Conservation (phyloP, 2,888 invertebrate species). For the Dasypogon diadema region DNA sequence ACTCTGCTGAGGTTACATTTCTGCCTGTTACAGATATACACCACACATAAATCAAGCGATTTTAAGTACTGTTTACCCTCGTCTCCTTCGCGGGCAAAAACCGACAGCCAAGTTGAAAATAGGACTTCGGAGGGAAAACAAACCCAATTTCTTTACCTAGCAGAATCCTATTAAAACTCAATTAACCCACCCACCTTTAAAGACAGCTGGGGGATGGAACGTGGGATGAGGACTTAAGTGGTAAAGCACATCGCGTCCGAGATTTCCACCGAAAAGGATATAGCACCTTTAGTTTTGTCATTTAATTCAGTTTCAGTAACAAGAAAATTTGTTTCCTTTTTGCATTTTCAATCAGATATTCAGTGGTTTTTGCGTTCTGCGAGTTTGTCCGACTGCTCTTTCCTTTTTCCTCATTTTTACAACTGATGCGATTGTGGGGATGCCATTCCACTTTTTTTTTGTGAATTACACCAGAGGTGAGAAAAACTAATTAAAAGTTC, state of each 20-base stretch:
- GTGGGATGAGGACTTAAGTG: constrained; percentile 59
- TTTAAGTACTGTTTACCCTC: constrained; percentile 11
- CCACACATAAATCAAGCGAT: constrained; percentile 40
- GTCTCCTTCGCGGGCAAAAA: neutral
- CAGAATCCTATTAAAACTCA: constrained; percentile 57
- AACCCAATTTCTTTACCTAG: constrained; percentile 51
- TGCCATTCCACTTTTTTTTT: neutral
- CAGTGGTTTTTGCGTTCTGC: constrained; percentile 2
- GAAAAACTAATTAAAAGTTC: constrained; percentile 69
- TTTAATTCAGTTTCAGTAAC: constrained; percentile 49
- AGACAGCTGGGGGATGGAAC: constrained; percentile 42
- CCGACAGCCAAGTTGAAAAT: neutral
- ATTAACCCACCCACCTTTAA: constrained; percentile 53
- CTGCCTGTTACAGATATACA: constrained; percentile 11
- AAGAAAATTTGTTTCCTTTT: constrained; percentile 44
- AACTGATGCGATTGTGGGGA: neutral
- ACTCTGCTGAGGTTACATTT: constrained; percentile 34
- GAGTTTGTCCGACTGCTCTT: constrained; percentile 11
- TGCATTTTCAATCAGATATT: constrained; percentile 39
- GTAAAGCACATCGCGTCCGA: constrained; percentile 53
- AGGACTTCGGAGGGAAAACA: constrained; percentile 46
- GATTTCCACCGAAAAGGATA: neutral
- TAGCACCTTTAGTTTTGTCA: constrained; percentile 20
- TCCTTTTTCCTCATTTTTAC: constrained; percentile 25
- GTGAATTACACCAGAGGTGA: constrained; percentile 33